phyloP scores from a whole-genome alignment of 2,797 vertebrate species.

The Melanotaenia pygmaea region DNA sequence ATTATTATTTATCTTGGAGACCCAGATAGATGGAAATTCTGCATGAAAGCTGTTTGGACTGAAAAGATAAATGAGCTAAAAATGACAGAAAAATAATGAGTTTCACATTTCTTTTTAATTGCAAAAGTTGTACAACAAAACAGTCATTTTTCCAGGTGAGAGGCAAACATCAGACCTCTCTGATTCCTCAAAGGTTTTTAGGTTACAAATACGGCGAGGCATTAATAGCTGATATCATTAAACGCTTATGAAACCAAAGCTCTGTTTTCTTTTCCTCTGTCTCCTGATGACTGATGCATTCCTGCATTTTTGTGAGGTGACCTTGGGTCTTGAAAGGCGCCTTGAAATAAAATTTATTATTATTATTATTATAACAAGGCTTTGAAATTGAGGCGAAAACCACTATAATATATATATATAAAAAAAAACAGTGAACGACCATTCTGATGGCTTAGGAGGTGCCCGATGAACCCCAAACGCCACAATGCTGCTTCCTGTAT shows the following conservation, averaged over 20 bases:
- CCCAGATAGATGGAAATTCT: neutral
- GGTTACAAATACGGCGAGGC: constrained; percentile 62
- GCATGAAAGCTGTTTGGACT: neutral
- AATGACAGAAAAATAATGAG: neutral
- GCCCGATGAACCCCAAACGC: constrained; percentile 19
- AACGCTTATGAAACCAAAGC: constrained; percentile 68
- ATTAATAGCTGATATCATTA: constrained; percentile 56
- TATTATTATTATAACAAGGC: no score
- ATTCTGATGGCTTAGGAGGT: constrained; percentile 25
- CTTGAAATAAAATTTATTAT: no score
- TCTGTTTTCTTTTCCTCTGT: constrained; percentile 58
- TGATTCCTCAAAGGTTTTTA: constrained; percentile 18
- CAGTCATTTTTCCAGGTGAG: constrained; percentile 8
- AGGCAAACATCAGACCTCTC: constrained; percentile 15
- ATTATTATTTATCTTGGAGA: constrained; percentile 24
- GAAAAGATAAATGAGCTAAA: constrained; percentile 3
- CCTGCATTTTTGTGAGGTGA: no score
- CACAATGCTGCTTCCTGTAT: constrained; percentile 8
- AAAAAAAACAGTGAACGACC: neutral
- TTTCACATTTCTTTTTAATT: constrained; percentile 14
- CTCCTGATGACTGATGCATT: constrained; percentile 53
- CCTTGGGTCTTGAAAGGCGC: no score
- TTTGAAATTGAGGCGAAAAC: constrained; percentile 63
- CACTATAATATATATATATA: constrained; percentile 50
- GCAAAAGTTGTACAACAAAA: neutral